Conservation (phyloP, 2,797 vertebrate species). For the Smutsia gigantea region DNA sequence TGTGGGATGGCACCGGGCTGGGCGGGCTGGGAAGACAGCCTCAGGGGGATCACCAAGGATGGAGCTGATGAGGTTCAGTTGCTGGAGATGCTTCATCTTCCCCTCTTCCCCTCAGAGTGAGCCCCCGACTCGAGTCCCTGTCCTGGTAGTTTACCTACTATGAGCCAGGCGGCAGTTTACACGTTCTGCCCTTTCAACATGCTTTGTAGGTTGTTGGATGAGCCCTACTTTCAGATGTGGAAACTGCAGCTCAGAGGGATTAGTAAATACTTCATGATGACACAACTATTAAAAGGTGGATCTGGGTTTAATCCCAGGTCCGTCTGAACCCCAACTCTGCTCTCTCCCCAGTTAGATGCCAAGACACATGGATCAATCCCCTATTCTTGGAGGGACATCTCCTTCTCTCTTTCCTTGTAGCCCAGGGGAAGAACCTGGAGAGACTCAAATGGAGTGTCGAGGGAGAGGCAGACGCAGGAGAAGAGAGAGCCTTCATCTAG, state of each 20-base stretch:
- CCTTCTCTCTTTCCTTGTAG: not conserved
- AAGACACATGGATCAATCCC: not conserved
- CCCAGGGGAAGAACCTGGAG: not conserved
- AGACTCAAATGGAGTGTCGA: not conserved
- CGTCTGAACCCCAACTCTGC: not conserved
- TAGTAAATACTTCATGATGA: not conserved
- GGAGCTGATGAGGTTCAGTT: fast-evolving
- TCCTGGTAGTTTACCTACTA: fast-evolving
- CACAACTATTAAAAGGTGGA: not conserved
- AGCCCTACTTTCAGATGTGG: not conserved
- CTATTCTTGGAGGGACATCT: not conserved
- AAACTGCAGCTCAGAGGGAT: not conserved
- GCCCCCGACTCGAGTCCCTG: no score
- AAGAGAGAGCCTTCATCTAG: not conserved
- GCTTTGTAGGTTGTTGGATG: not conserved
- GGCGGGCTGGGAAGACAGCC: no score
- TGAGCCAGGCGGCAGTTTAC: not conserved
- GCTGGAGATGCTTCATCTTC: not conserved
- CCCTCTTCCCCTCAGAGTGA: not conserved
- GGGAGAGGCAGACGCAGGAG: not conserved
- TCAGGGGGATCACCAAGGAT: not conserved
- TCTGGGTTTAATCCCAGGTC: not conserved
- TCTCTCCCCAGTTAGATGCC: not conserved
- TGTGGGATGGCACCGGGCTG: not conserved
- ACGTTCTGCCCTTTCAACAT: not conserved